Conservation (phyloP, 2,888 invertebrate species). For the Smittia sp. region DNA sequence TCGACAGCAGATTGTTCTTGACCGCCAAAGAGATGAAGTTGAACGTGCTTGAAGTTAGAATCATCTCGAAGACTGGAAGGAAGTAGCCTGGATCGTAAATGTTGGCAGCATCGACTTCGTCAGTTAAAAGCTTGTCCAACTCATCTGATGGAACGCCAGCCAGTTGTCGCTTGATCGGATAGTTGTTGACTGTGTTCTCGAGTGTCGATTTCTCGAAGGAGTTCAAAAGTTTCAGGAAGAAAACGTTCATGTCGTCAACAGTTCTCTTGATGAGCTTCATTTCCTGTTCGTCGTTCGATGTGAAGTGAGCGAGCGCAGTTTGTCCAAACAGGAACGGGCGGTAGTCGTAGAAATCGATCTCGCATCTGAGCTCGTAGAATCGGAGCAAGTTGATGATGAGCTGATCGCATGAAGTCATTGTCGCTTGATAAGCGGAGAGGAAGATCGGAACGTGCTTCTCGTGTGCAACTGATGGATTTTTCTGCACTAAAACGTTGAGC, state of each 20-base stretch:
- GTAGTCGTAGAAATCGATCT: constrained; percentile 63
- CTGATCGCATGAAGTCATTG: constrained; percentile 67
- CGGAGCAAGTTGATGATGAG: constrained; percentile 65
- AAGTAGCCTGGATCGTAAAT: constrained; percentile 82
- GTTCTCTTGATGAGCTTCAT: not conserved
- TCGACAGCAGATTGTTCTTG: constrained; percentile 66
- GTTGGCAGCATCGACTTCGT: constrained; percentile 43
- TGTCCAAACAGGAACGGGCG: constrained; percentile 83
- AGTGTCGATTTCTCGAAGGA: constrained; percentile 50
- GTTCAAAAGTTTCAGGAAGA: not conserved
- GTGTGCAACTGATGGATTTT: constrained; percentile 64
- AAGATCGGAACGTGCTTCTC: constrained; percentile 70
- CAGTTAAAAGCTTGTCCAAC: not conserved
- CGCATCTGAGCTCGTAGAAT: constrained; percentile 64
- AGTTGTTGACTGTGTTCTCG: constrained; percentile 65
- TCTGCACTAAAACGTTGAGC: constrained; percentile 61
- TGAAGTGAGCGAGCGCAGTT: constrained; percentile 66
- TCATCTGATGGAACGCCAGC: not conserved
- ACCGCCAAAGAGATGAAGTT: constrained; percentile 70
- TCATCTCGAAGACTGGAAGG: constrained; percentile 70
- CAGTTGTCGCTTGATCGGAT: constrained; percentile 64
- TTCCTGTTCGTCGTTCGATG: constrained; percentile 18
- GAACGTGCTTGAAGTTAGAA: constrained; percentile 71
- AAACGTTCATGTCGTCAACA: constrained; percentile 15
- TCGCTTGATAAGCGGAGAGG: constrained; percentile 75